phyloP scores from a whole-genome alignment of 2,113 vertebrate species.

The Blennius ocellaris region DNA sequence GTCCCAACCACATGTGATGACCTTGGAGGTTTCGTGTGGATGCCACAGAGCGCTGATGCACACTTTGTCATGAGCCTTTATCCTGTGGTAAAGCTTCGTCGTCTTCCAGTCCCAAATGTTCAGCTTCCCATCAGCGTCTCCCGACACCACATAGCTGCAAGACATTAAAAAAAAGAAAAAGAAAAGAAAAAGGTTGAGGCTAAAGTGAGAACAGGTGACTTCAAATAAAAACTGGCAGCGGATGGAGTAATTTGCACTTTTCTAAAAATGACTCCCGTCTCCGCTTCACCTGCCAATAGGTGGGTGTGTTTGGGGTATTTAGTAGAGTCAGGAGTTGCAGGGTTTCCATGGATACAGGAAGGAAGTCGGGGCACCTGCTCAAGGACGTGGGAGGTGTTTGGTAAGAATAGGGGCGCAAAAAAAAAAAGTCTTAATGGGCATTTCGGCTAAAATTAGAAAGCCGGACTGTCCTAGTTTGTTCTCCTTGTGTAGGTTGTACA shows the following conservation, averaged over 20 bases:
- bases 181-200: neutral
- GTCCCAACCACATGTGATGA: conserved; percentile 98
- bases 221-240: neutral
- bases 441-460: conserved; percentile 49
- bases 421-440: conserved; percentile 20
- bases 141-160: conserved; percentile 96
- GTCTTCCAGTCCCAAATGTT: conserved; percentile 99
- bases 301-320: conserved; percentile 33
- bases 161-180: conserved; percentile 24
- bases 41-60: conserved; percentile 99
- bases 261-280: conserved; percentile 20
- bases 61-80: conserved; percentile 98
- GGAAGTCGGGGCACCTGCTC: conserved; percentile 37
- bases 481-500: neutral
- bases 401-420: conserved; percentile 5
- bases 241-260: conserved; percentile 33
- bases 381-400: conserved; percentile 20
- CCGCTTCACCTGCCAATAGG: conserved; percentile 49
- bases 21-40: conserved; percentile 98
- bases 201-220: too few relatives aligned
- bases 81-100: conserved; percentile 96
- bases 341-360: conserved; percentile 61
- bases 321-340: conserved; percentile 17
- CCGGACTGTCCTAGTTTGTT: conserved; percentile 21
- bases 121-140: conserved; percentile 97